These are phyloP conservation scores for Hyposmocoma kahamanoa DNA, from an alignment of 1,140 invertebrate genomes.

Conservation along the genomic window DNA sequence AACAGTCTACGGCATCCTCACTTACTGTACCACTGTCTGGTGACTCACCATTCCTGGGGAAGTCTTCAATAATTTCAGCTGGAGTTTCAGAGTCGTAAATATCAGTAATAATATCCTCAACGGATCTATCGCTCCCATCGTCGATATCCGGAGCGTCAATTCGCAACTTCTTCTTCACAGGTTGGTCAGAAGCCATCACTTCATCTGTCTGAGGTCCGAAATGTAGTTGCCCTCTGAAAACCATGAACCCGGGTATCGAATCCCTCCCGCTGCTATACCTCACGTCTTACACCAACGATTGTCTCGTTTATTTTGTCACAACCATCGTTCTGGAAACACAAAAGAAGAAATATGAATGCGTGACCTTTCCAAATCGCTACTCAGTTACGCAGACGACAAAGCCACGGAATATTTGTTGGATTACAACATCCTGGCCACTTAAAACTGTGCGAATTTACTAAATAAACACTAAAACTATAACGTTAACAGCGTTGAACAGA, in stretches of 20 bases:
- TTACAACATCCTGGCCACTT: slow-evolving; percentile 12
- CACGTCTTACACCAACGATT: slow-evolving; percentile 2
- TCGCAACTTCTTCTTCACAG: slow-evolving; percentile 83
- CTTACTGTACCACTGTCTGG: slow-evolving; percentile 66
- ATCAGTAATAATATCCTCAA: slow-evolving; percentile 55
- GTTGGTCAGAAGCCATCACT: slow-evolving; percentile 80
- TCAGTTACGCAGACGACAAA: slow-evolving; percentile 72
- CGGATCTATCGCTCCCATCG: slow-evolving; percentile 71
- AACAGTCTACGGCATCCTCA: slow-evolving; percentile 69
- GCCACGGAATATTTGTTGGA: slow-evolving; percentile 27
- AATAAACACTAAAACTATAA: background rate
- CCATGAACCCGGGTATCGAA: slow-evolving; percentile 30
- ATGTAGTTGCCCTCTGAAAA: slow-evolving; percentile 37
- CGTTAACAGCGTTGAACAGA: background rate
- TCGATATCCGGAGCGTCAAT: slow-evolving; percentile 75
- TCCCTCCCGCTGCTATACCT: slow-evolving; percentile 14
- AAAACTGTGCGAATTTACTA: background rate
- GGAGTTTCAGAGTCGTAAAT: slow-evolving; percentile 55
- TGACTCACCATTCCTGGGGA: slow-evolving; percentile 56
- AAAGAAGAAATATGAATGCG: slow-evolving; percentile 53
- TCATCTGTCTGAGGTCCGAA: slow-evolving; percentile 49
- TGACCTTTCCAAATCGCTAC: slow-evolving; percentile 71
- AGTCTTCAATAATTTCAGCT: slow-evolving; percentile 47
- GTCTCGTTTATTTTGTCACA: slow-evolving; percentile 15
- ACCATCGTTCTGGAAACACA: slow-evolving; percentile 54